phyloP scores from a whole-genome alignment of 2,888 invertebrate genomes.

The Cephonodes hylas region DNA sequence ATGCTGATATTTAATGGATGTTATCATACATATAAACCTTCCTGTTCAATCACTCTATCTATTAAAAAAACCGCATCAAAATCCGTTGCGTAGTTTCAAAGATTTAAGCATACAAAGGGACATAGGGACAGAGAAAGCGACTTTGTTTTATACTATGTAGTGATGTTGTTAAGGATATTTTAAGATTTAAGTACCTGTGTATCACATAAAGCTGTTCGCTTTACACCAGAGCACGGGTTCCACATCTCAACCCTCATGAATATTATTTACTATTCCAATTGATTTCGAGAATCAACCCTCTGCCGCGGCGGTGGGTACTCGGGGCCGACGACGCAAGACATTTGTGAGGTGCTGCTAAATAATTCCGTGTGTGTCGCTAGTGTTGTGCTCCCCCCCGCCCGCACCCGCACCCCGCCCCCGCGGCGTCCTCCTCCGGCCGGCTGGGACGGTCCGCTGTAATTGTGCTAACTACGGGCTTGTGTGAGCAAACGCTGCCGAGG shows the following conservation, averaged over 20 bases:
- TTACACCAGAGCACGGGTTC: not conserved
- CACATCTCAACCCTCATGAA: conserved; percentile 20
- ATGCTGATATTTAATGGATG: no score
- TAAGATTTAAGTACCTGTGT: not conserved
- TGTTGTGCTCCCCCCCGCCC: conserved; percentile 17
- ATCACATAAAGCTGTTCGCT: no score
- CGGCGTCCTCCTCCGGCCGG: not conserved
- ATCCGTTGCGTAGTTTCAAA: no score
- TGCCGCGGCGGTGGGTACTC: not conserved
- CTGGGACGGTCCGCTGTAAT: conserved; percentile 24
- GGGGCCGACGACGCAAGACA: conserved; percentile 19
- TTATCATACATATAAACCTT: no score
- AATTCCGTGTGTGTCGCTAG: conserved; percentile 42
- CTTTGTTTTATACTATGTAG: no score
- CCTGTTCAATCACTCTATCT: no score
- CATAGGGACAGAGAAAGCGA: no score
- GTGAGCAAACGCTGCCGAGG: conserved; percentile 24
- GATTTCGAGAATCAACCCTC: conserved; percentile 24
- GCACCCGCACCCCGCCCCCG: not conserved
- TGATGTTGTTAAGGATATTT: not conserved
- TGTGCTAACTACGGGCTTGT: conserved; percentile 36
- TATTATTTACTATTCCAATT: conserved; percentile 35
- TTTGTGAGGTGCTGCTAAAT: conserved; percentile 44
- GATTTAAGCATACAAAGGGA: no score
- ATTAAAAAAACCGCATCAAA: no score